Evolutionary conservation across 1,140 invertebrate species (phyloP), one percentile per base, ranked within the genome.

Genomic region (Heliothis virescens): DNA sequence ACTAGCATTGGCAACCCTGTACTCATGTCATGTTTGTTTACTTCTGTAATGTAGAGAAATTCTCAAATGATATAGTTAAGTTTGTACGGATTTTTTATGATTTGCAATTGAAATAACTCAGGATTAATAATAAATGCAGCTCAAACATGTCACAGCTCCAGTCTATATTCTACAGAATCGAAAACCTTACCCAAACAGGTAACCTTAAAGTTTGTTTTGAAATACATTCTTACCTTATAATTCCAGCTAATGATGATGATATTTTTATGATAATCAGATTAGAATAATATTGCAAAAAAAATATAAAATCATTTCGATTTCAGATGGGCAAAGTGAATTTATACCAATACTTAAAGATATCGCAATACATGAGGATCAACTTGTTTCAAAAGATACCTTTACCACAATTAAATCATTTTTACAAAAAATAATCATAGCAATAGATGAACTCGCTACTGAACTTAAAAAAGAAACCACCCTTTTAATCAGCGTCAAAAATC

Each of bases 401-500:
- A 72, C 69, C 53, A 34, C 78, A 26, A 48, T 88, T 47, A 88
- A 85, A 52, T 52, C 72, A 9, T 92, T 91, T 84, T 50, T 95
- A 10, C 76, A 88, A 18, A 90, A 89, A 55, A 89, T 93, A 78
- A 90, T 94, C 75, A 84, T 90, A 79, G 86, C 92, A 73, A 89
- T 95, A n/a, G 87, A 94, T 83, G 63, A 87, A 57, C 76, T 95
- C 69, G 73, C 83, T n/a, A 71, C 50, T 21, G 82, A 84, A 73
- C 82, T 95, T 16, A 89, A 83, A 82, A 86, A 77, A n/a, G 88
- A 93, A 80, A 82, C 94, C n/a, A 92, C 93, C 65, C 89, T 95
- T 60, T 83, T 95, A 13, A 90, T 96, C 48, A 97, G 95, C 89
- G 95, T 96, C 2, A 95, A 95, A 83, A 94, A 96, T 87, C 95